phyloP scores from a whole-genome alignment of 92 coral and sea anemone genomes.

The Umimayanthus kanabou region DNA sequence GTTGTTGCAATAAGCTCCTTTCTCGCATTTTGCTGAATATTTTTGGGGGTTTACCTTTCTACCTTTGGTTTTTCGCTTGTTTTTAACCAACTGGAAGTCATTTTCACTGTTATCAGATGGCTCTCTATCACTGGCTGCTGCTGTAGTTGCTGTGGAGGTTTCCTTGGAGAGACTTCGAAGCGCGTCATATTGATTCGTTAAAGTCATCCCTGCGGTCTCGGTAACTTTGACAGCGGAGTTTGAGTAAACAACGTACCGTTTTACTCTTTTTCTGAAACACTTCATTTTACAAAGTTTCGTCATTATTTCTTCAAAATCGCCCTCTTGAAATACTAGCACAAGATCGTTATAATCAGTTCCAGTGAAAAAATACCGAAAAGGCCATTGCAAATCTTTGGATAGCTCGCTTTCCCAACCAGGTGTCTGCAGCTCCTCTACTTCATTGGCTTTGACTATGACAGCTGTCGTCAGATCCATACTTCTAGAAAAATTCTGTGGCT shows the following conservation, averaged over 20 bases:
- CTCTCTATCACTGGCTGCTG: background rate
- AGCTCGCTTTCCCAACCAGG: slow-evolving; percentile 39
- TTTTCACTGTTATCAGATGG: background rate
- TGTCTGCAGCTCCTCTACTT: background rate
- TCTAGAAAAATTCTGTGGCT: background rate
- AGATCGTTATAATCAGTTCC: background rate
- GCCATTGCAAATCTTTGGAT: background rate
- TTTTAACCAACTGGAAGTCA: background rate
- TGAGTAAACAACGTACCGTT: background rate
- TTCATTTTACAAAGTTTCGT: background rate
- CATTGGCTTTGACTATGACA: background rate
- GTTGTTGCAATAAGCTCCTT: slow-evolving; percentile 1
- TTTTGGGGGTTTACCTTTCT: background rate
- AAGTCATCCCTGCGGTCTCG: background rate
- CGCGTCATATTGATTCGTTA: background rate
- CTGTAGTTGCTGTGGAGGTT: background rate
- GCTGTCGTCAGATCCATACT: slow-evolving; percentile 9
- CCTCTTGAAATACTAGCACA: background rate
- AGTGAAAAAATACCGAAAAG: slow-evolving; percentile 16
- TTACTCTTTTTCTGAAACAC: background rate
- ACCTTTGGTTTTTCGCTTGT: background rate
- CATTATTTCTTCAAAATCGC: slow-evolving; percentile 3
- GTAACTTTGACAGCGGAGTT: background rate
- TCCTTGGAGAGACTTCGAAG: background rate
- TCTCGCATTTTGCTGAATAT: slow-evolving; percentile 1